Evolutionary conservation across 2,797 vertebrate species (phyloP).

Genomic region (Melanotaenia trifasciata): DNA sequence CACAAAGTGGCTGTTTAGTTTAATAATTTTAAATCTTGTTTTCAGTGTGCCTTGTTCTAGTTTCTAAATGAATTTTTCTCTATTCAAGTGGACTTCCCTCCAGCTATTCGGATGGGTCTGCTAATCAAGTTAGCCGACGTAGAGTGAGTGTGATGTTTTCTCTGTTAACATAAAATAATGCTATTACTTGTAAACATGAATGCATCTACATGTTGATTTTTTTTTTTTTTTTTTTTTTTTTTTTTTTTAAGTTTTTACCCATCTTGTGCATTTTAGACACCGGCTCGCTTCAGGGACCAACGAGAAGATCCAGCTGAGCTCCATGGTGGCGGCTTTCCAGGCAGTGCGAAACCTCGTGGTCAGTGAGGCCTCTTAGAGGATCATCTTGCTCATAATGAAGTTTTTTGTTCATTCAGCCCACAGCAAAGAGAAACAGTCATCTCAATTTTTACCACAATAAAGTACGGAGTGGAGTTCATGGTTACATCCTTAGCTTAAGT

Average conservation of each 20-base stretch:
- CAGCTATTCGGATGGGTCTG: constrained; percentile 89
- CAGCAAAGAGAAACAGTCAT: background rate
- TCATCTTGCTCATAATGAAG: background rate
- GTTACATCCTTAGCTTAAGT: background rate
- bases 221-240: background rate
- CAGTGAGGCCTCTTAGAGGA: constrained; percentile 85
- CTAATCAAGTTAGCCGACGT: constrained; percentile 94
- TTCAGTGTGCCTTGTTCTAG: background rate
- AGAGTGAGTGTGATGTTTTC: constrained; percentile 87
- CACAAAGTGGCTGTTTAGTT: background rate
- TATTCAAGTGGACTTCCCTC: constrained; percentile 92
- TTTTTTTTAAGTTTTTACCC: background rate
- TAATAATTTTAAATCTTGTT: background rate
- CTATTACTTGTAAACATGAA: too few relatives aligned
- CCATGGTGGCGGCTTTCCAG: constrained; percentile 96
- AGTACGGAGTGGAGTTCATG: background rate
- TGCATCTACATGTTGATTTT: background rate
- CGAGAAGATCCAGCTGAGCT: constrained; percentile 97
- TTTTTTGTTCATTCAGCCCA: background rate
- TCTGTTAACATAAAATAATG: too few relatives aligned
- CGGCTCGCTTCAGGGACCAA: constrained; percentile 91
- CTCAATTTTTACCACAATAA: background rate
- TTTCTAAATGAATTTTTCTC: background rate
- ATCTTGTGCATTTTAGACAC: constrained; percentile 78
- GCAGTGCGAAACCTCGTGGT: constrained; percentile 92